phyloP scores from a whole-genome alignment of 2,113 vertebrate species.

The Dolichotis patagonum region DNA sequence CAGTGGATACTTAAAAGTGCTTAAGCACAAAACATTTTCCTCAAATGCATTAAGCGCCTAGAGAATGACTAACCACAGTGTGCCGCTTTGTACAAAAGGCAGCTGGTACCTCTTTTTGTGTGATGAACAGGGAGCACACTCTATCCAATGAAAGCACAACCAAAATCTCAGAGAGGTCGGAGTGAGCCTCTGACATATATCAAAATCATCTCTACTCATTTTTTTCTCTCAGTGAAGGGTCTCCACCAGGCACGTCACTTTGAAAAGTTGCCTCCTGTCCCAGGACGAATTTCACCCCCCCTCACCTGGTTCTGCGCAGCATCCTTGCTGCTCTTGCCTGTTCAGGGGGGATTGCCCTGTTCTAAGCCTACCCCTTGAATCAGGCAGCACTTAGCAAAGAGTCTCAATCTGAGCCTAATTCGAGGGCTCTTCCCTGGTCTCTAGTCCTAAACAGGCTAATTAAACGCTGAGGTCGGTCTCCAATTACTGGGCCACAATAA shows the following conservation, averaged over 20 bases:
- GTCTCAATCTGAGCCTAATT: neutral
- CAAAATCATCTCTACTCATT: slow-evolving; percentile 53
- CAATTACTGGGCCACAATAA: slow-evolving; percentile 68
- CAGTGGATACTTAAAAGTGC: slow-evolving; percentile 81
- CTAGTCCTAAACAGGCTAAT: neutral
- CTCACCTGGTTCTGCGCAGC: neutral
- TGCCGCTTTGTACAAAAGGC: slow-evolving; percentile 83
- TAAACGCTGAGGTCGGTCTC: slow-evolving; percentile 68
- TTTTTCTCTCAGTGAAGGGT: slow-evolving; percentile 54
- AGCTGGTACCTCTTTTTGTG: slow-evolving; percentile 81
- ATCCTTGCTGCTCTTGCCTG: neutral
- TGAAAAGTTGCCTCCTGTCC: slow-evolving; percentile 63
- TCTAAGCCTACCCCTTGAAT: neutral
- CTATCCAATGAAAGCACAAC: slow-evolving; percentile 47
- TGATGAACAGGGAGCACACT: slow-evolving; percentile 74
- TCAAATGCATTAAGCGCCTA: slow-evolving; percentile 83
- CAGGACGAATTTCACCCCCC: neutral
- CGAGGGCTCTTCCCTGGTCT: slow-evolving; percentile 5
- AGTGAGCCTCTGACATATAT: slow-evolving; percentile 6
- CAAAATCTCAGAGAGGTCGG: slow-evolving; percentile 78
- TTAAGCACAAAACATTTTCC: slow-evolving; percentile 84
- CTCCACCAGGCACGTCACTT: slow-evolving; percentile 35
- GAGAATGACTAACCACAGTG: slow-evolving; percentile 72
- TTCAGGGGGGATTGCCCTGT: neutral
- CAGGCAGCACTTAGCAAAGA: neutral